Evolutionary conservation across 37 sponge, comb jelly and placozoan genomes (phyloP), one percentile per base, ranked within the genome.

Genomic region (Halisarca cf. caerulea): DNA sequence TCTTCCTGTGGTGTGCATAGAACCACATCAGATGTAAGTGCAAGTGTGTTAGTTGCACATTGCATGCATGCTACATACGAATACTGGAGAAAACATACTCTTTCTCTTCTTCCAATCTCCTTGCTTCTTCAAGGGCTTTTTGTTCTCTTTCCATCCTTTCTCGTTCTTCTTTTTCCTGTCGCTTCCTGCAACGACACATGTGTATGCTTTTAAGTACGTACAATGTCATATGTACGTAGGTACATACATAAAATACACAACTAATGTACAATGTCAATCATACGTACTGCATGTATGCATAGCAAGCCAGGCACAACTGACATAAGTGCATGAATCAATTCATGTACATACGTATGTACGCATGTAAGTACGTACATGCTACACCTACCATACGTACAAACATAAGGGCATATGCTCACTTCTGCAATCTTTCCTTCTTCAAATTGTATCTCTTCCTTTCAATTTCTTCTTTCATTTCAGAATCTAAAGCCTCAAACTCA

Each of bases 401-500:
- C 71, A 74, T 39, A 37, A 9, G 24, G 0, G 77, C 1, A 37
- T 44, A 2, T 74, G 62, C 74, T 35, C 27, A 53, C 74, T 84
- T 57, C 25, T 28, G 27, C 21, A 82, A 37, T 36, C 64, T 73
- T 27, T 88, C 85, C 83, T 86, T 86, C 58, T 87, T 83, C 7
- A 81, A 23, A 59, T 69, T 66, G 40, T 81, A 54, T 40, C 82
- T 66, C 47, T 78, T 80, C 45, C 38, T 44, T 86, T 98, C 97
- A 69, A 91, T 84, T 44, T 86, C 61, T 36, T 58, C 85, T 75
- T 82, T 85, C 80, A 82, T 54, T 23, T 95, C 88, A 2, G 86
- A 83, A 57, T 61, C 58, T 23, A 94, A 81, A 15, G 88, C 88
- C 47, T 98, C 97, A 85, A 92, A 94, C 80, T 96, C 99, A 70